A percentile compares a stretch with the other conserved stretches of the same genome.
Conservation (phyloP, 2,797 vertebrate genomes). For the Telmatherina bonti region DNA sequence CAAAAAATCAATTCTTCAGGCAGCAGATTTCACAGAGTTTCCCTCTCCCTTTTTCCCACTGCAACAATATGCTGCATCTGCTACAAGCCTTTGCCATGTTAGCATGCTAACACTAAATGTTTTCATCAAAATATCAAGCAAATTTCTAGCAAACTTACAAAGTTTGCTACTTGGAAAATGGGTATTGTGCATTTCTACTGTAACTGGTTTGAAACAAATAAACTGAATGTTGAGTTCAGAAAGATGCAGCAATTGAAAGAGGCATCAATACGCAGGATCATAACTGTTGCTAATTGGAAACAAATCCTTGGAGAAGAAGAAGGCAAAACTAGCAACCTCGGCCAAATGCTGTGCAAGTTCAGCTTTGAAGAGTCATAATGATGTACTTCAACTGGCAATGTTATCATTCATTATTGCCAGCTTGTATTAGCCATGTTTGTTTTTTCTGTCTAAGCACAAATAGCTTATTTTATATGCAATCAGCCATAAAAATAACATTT, state of each 20-base stretch:
- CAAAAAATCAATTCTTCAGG: background rate
- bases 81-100: background rate
- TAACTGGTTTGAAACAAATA: background rate
- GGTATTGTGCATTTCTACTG: background rate
- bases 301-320: background rate
- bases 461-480: too few species aligned
- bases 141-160: background rate
- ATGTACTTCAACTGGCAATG: background rate
- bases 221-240: background rate
- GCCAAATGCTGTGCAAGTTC: background rate
- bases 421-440: too few species aligned
- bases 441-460: too few species aligned
- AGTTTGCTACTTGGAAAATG: background rate
- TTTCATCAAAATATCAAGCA: background rate
- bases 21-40: background rate
- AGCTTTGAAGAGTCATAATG: background rate
- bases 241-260: background rate
- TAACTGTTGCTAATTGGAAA: background rate
- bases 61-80: background rate
- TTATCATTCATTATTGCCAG: too few species aligned
- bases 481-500: too few species aligned
- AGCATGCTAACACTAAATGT: background rate
- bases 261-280: background rate
- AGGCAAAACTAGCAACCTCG: background rate
- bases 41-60: background rate